phyloP scores from a whole-genome alignment of 1,140 invertebrate species.

The Streblospio benedicti region DNA sequence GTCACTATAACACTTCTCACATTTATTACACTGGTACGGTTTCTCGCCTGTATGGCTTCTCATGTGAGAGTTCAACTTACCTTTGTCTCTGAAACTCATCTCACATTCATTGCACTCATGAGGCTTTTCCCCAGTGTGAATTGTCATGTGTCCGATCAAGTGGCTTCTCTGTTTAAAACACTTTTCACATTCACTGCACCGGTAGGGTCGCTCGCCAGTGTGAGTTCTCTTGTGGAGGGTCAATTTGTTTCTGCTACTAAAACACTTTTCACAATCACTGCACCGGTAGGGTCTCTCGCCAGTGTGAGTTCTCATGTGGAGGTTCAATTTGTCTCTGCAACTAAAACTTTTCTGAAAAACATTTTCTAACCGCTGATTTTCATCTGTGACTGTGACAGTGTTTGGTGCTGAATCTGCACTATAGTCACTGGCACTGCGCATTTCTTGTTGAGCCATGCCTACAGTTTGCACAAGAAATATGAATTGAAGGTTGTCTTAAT shows the following conservation, averaged over 20 bases:
- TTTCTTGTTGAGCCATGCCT: too few relatives aligned
- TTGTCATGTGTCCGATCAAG: constrained; percentile 40
- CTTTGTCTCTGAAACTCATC: constrained; percentile 93
- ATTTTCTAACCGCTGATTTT: too few relatives aligned
- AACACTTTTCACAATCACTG: constrained; percentile 95
- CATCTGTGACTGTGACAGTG: too few relatives aligned
- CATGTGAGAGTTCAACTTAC: constrained; percentile 96
- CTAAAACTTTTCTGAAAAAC: too few relatives aligned
- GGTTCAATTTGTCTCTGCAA: too few relatives aligned
- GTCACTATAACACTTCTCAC: constrained; percentile 95
- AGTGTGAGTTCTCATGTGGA: too few relatives aligned
- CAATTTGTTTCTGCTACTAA: constrained; percentile 95
- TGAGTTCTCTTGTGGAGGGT: constrained; percentile 97
- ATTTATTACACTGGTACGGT: constrained; percentile 73
- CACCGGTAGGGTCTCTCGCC: constrained; percentile 99
- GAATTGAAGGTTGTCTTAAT: too few relatives aligned
- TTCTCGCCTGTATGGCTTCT: constrained; percentile 78
- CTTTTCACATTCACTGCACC: constrained; percentile 62
- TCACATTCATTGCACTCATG: constrained; percentile 55
- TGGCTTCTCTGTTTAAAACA: constrained; percentile 46
- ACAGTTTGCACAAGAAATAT: too few relatives aligned
- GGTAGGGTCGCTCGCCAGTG: constrained; percentile 93
- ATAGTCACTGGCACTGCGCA: too few relatives aligned
- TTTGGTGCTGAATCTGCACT: too few relatives aligned
- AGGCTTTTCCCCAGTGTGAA: constrained; percentile 29